Evolutionary conservation across 2,888 invertebrate genomes (phyloP), one percentile per base, ranked within the genome.

Genomic region (Hirtodrosophila trivittata): DNA sequence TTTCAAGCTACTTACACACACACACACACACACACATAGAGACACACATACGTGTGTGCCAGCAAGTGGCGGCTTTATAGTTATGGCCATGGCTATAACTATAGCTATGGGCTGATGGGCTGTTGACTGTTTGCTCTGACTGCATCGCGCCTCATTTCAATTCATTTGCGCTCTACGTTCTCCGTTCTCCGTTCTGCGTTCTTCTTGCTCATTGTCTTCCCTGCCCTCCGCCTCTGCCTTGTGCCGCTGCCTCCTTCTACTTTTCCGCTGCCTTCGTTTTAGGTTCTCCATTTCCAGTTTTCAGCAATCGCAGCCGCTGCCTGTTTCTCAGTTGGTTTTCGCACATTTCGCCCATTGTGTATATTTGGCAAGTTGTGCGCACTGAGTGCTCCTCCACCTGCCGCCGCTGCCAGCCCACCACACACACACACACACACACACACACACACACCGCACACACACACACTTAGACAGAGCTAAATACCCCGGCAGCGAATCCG

Each of bases 281-380:
- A 51, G 37, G 78, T 86, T 64, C 87, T 71, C 64, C 63, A 70
- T 75, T 80, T 80, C 80, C 85, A 80, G 80, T 86, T 86, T 77
- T 56, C 1, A 51, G 42, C 46, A 13, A 32, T 32, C 35, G 33
- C 25, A 10, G 38, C 42, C 13, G 50, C 43, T 64, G 51, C 51
- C 47, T 46, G 49, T 37, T 14, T 1, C 9, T 16, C 3, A 37
- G 42, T 68, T 73, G 71, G 46, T 59, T 71, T 85, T 81, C 85
- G 87, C 85, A 81, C 82, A 71, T 83, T 80, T 83, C 62, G 78
- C 55, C 75, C 75, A 77, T 77, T 75, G 78, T 80, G 60, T 77
- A 74, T 74, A 77, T 77, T 77, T 81, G 77, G 77, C 82, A 76
- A 80, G 73, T 77, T 77, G 81, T 62, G 72, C 75, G 78, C 68